A percentile compares a stretch with the other conserved stretches of the same genome.
Conservation (phyloP, 2,888 invertebrate species). For the Laothoe populi region DNA sequence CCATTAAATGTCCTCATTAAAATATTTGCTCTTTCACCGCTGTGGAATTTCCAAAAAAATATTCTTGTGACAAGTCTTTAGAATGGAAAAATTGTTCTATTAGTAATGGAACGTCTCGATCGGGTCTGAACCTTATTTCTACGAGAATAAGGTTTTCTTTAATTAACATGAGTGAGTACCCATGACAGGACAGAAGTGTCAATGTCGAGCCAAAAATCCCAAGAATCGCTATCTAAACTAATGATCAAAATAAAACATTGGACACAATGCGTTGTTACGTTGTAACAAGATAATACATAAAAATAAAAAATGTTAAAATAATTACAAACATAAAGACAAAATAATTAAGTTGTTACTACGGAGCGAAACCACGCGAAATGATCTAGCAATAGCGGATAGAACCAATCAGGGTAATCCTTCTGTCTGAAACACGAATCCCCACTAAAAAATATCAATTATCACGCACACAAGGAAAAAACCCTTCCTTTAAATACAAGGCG, state of each 20-base stretch:
- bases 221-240: conserved; percentile 52
- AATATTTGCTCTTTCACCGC: conserved; percentile 71
- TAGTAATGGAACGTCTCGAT: background rate
- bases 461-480: no score
- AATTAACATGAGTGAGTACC: background rate
- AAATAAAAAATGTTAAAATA: no score
- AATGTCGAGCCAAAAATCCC: conserved; percentile 53
- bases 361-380: no score
- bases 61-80: conserved; percentile 6
- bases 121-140: conserved; percentile 23
- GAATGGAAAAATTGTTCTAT: conserved; percentile 10
- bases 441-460: no score
- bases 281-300: no score
- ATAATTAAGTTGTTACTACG: no score
- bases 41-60: conserved; percentile 50
- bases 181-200: conserved; percentile 43
- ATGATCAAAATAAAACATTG: conserved; percentile 61
- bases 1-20: conserved; percentile 73
- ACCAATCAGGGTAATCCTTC: no score
- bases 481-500: no score
- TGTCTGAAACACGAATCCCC: no score
- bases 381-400: no score
- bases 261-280: no score
- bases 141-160: conserved; percentile 26
- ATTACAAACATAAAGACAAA: no score